Percentiles rank a stretch among this genome's conserved stretches.
These are phyloP conservation scores for Hoplodrina blanda DNA, from an alignment of 2,888 invertebrate species.

Conservation along the genomic window DNA sequence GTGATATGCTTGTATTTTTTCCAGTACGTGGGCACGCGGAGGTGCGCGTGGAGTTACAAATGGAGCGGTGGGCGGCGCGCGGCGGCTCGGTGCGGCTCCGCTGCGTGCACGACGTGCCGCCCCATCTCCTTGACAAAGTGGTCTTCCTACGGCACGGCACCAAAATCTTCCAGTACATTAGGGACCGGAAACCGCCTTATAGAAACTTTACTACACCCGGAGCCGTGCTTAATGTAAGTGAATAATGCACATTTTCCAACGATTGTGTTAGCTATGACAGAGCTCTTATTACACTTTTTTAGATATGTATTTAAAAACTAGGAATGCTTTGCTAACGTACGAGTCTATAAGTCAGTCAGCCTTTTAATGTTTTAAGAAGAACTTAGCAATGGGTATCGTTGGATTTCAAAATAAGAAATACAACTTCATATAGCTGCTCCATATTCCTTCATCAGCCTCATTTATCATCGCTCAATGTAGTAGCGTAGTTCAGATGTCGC, in stretches of 20 bases:
- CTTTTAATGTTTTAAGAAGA: constrained; percentile 14
- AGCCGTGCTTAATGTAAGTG: constrained; percentile 94
- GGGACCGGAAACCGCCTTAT: constrained; percentile 94
- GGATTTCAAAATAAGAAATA: not conserved
- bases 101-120: constrained; percentile 94
- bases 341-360: constrained; percentile 8
- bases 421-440: not conserved
- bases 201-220: constrained; percentile 93
- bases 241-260: constrained; percentile 49
- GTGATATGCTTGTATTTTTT: constrained; percentile 55
- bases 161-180: constrained; percentile 95
- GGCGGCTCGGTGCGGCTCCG: constrained; percentile 93
- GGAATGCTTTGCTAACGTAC: constrained; percentile 36
- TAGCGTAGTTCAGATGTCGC: constrained; percentile 13
- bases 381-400: not conserved
- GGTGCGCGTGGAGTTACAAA: constrained; percentile 92
- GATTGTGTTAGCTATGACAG: constrained; percentile 34
- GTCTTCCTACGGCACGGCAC: constrained; percentile 93
- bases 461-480: constrained; percentile 41
- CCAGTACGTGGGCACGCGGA: constrained; percentile 88
- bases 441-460: constrained; percentile 1
- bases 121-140: constrained; percentile 94
- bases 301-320: constrained; percentile 48
- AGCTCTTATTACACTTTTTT: constrained; percentile 49
- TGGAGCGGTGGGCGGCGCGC: constrained; percentile 93